Percentiles rank a stretch among this genome's conserved stretches.
phyloP scores from a whole-genome alignment of 1,140 invertebrate species.

The Pararge aegeria region DNA sequence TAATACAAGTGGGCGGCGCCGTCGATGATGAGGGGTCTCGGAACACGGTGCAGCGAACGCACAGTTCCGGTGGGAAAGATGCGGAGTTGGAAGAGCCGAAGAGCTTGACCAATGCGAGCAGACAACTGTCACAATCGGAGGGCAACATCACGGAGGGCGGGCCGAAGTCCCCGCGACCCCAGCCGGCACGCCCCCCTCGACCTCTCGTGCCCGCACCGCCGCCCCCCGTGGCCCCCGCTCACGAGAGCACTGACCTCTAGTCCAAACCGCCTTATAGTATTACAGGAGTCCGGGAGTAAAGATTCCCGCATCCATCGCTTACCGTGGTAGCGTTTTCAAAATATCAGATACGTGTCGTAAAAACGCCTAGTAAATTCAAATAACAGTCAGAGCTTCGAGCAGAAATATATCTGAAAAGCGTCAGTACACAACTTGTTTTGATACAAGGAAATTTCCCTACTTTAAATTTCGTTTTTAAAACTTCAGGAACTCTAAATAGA shows the following conservation, averaged over 20 bases:
- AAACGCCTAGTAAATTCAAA: not conserved
- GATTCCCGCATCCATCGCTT: not conserved
- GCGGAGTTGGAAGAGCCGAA: slow-evolving; percentile 58
- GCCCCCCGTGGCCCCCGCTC: slow-evolving; percentile 41
- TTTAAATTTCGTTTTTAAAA: too few relatives aligned
- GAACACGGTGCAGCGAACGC: slow-evolving; percentile 61
- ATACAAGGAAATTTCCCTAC: too few relatives aligned
- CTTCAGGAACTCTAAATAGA: too few relatives aligned
- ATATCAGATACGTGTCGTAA: not conserved
- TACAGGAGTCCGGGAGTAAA: not conserved
- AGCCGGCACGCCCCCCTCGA: slow-evolving; percentile 50
- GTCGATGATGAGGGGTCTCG: slow-evolving; percentile 43
- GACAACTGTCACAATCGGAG: slow-evolving; percentile 74
- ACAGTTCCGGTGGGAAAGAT: slow-evolving; percentile 67
- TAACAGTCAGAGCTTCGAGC: too few relatives aligned
- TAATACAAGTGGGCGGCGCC: slow-evolving; percentile 80
- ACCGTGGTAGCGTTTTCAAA: not conserved
- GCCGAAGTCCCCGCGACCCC: slow-evolving; percentile 54
- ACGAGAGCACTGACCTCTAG: slow-evolving; percentile 69
- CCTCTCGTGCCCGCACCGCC: slow-evolving; percentile 51
- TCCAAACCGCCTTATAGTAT: slow-evolving; percentile 22
- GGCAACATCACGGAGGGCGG: slow-evolving; percentile 67
- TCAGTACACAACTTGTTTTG: too few relatives aligned
- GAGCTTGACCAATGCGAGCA: slow-evolving; percentile 51
- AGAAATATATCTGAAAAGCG: too few relatives aligned